Evolutionary conservation across 2,888 invertebrate species (phyloP).

Genomic region (Chymomyza fuscimana): DNA sequence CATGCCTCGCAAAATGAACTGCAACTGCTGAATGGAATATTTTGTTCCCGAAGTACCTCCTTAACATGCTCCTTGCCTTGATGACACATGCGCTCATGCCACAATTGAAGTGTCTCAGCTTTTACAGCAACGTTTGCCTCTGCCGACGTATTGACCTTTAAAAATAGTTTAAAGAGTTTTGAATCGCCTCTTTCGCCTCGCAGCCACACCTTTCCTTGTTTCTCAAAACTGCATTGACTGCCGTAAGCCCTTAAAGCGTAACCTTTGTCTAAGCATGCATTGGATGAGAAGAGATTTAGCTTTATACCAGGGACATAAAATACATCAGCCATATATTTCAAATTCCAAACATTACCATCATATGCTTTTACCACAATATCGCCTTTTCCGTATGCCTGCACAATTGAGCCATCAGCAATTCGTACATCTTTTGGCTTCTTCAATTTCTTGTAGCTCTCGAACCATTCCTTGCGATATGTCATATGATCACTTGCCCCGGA

Average conservation of each 20-base stretch:
- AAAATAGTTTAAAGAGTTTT: constrained; percentile 25
- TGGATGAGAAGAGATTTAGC: constrained; percentile 47
- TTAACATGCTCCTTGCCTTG: constrained; percentile 31
- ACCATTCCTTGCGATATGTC: constrained; percentile 6
- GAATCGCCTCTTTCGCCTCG: constrained; percentile 24
- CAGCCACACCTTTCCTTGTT: constrained; percentile 16
- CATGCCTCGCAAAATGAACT: constrained; percentile 47
- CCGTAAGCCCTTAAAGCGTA: constrained; percentile 14
- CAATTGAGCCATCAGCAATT: constrained; percentile 34
- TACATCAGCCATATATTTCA: constrained; percentile 41
- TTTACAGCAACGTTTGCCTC: constrained; percentile 16
- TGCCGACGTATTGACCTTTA: background rate
- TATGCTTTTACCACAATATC: constrained; percentile 44
- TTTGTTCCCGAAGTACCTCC: constrained; percentile 30
- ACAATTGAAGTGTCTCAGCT: constrained; percentile 35
- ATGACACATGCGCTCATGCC: constrained; percentile 46
- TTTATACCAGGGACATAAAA: constrained; percentile 43
- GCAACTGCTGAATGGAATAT: constrained; percentile 28
- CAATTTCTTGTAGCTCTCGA: constrained; percentile 16
- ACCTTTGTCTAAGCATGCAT: constrained; percentile 38
- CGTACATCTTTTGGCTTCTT: constrained; percentile 16
- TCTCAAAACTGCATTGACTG: constrained; percentile 33
- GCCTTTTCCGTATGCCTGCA: constrained; percentile 36
- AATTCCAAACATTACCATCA: constrained; percentile 38
- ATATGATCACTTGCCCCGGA: constrained; percentile 17